A percentile compares a stretch with the other conserved stretches of the same genome.
Conservation (phyloP, 2,113 vertebrate genomes). For the Trematomus loennbergii region DNA sequence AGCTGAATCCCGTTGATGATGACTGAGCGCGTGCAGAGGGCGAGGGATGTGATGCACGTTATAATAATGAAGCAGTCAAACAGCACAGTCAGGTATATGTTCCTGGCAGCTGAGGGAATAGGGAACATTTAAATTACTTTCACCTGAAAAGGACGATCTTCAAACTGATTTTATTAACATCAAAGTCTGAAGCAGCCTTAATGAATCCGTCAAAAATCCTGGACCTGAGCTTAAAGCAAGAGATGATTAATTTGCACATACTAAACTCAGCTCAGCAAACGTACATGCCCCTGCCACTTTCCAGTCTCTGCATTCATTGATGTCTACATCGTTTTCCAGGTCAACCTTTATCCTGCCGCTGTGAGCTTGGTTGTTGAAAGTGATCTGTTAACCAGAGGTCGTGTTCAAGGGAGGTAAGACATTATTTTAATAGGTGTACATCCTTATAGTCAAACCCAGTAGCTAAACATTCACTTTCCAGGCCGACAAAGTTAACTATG, state of each 20-base stretch:
- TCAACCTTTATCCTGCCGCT: conserved; percentile 94
- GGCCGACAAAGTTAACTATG: conserved; percentile 4
- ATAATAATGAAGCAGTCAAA: conserved; percentile 92
- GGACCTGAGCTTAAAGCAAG: not conserved
- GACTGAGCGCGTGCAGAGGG: conserved; percentile 91
- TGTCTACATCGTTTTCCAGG: conserved; percentile 91
- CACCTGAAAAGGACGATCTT: not conserved
- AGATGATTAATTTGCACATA: not conserved
- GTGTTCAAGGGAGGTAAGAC: not conserved
- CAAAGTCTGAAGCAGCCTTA: not conserved
- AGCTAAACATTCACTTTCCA: conserved; percentile 5
- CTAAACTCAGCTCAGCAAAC: conserved; percentile 58
- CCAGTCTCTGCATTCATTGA: conserved; percentile 94
- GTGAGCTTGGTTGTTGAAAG: conserved; percentile 92
- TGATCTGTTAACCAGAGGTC: conserved; percentile 84
- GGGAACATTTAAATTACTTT: conserved; percentile 18
- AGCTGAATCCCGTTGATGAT: conserved; percentile 88
- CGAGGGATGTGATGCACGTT: conserved; percentile 87
- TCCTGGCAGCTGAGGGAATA: conserved; percentile 86
- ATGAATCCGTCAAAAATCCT: not conserved
- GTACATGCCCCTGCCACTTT: conserved; percentile 92
- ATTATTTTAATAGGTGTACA: not conserved
- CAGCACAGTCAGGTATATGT: conserved; percentile 90
- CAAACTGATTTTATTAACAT: not conserved
- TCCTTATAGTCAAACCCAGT: not conserved